phyloP scores from a whole-genome alignment of 2,797 vertebrate genomes.

The Cacajao melanocephalus region DNA sequence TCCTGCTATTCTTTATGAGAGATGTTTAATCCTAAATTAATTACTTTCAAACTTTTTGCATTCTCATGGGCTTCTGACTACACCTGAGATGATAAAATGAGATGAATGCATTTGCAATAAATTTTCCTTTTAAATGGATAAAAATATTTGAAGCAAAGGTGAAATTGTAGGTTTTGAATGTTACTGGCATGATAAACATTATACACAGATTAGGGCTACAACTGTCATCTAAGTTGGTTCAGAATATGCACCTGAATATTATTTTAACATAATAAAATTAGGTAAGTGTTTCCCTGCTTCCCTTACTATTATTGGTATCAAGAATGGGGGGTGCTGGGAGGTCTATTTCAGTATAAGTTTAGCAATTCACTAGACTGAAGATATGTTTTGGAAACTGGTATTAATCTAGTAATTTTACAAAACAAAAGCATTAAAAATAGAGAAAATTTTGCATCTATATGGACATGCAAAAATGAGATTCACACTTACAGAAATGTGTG shows the following conservation, averaged over 20 bases:
- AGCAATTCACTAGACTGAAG: slow-evolving; percentile 74
- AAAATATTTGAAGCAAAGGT: slow-evolving; percentile 91
- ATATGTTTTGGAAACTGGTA: slow-evolving; percentile 77
- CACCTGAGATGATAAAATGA: slow-evolving; percentile 19
- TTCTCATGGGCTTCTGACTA: neutral
- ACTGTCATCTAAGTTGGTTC: slow-evolving; percentile 99
- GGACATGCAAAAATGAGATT: neutral
- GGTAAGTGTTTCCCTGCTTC: slow-evolving; percentile 90
- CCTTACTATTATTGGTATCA: slow-evolving; percentile 77
- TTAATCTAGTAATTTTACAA: slow-evolving; percentile 52
- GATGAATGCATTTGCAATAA: slow-evolving; percentile 14
- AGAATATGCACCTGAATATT: slow-evolving; percentile 98
- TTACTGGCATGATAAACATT: slow-evolving; percentile 98
- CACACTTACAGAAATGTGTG: neutral
- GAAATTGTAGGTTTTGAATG: slow-evolving; percentile 89
- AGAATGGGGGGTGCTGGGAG: slow-evolving; percentile 54
- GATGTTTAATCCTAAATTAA: neutral
- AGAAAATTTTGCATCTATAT: slow-evolving; percentile 38
- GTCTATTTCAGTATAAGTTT: slow-evolving; percentile 67
- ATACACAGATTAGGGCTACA: slow-evolving; percentile 92
- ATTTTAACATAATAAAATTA: slow-evolving; percentile 89
- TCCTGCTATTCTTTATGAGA: neutral
- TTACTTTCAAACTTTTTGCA: neutral
- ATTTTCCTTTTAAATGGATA: slow-evolving; percentile 50
- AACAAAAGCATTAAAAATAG: neutral